phyloP scores from a whole-genome alignment of 2,888 invertebrate genomes.

The Hirtodrosophila confusa region DNA sequence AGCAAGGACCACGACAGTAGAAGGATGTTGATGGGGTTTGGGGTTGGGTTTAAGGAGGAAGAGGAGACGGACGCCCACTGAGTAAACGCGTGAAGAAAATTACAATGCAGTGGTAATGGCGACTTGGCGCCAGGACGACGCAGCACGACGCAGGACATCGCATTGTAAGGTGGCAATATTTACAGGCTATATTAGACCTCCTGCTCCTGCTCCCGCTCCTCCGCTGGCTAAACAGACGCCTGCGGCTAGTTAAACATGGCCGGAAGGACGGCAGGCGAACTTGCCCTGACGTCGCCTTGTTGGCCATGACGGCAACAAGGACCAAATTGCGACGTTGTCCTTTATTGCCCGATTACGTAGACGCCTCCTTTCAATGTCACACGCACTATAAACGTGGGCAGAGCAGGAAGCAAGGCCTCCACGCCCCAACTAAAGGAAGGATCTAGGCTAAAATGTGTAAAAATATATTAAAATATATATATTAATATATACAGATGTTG shows the following conservation, averaged over 20 bases:
- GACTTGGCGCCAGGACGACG: constrained; percentile 64
- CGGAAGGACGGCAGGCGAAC: background rate
- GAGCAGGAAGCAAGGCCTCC: background rate
- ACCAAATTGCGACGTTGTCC: constrained; percentile 27
- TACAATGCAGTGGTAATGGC: constrained; percentile 43
- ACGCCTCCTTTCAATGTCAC: constrained; percentile 42
- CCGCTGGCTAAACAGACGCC: constrained; percentile 41
- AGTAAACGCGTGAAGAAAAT: constrained; percentile 42
- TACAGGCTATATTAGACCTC: constrained; percentile 51
- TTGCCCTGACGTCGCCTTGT: constrained; percentile 10
- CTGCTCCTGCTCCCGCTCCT: constrained; percentile 1
- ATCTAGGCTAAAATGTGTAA: too few relatives aligned
- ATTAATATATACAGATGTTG: too few relatives aligned
- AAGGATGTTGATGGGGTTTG: background rate
- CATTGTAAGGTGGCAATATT: constrained; percentile 64
- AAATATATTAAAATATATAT: too few relatives aligned
- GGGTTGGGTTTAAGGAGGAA: background rate
- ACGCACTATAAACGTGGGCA: constrained; percentile 29
- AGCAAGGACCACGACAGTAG: constrained; percentile 1
- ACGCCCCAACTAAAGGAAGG: background rate
- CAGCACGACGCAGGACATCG: constrained; percentile 12
- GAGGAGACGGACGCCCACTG: too few relatives aligned
- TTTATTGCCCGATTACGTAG: constrained; percentile 24
- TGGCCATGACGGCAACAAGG: constrained; percentile 35
- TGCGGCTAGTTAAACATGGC: constrained; percentile 55